A percentile compares a stretch with the other conserved stretches of the same genome.
phyloP scores from a whole-genome alignment of 2,797 vertebrate species.

The Urocyon cinereoargenteus region DNA sequence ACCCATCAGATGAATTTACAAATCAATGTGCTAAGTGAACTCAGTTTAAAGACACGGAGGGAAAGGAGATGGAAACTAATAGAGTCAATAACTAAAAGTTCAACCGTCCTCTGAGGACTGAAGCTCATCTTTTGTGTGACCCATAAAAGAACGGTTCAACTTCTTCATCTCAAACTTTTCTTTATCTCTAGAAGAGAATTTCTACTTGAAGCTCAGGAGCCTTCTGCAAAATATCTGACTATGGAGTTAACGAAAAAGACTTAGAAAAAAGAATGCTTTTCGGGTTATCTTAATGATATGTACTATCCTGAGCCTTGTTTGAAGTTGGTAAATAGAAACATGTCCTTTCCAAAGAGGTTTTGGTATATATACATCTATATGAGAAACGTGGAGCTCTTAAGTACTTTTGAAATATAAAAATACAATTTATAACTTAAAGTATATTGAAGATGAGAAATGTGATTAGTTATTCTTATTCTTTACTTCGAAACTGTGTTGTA shows the following conservation, averaged over 20 bases:
- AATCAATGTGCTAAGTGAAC: not conserved
- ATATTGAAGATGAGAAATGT: constrained; percentile 4
- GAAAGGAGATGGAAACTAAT: constrained; percentile 16
- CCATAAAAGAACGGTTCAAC: constrained; percentile 79
- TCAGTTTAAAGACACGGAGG: not conserved
- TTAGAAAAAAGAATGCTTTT: constrained; percentile 67
- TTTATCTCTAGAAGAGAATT: constrained; percentile 80
- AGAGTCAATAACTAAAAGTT: constrained; percentile 56
- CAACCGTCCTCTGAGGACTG: constrained; percentile 14
- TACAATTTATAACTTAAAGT: constrained; percentile 45
- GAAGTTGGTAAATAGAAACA: constrained; percentile 66
- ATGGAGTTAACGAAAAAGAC: constrained; percentile 73
- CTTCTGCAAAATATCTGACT: constrained; percentile 79
- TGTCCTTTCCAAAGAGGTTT: constrained; percentile 64
- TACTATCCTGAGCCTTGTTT: constrained; percentile 69
- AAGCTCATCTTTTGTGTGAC: constrained; percentile 74
- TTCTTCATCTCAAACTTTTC: constrained; percentile 82
- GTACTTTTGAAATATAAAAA: constrained; percentile 57
- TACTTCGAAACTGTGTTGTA: constrained; percentile 39
- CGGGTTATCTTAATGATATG: constrained; percentile 75
- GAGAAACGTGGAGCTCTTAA: constrained; percentile 59
- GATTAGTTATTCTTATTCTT: not conserved
- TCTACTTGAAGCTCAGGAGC: constrained; percentile 83
- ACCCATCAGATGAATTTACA: constrained; percentile 3
- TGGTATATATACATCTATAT: not conserved